Conservation (phyloP, 2,888 invertebrate species). For the Chloroclysta siterata region DNA sequence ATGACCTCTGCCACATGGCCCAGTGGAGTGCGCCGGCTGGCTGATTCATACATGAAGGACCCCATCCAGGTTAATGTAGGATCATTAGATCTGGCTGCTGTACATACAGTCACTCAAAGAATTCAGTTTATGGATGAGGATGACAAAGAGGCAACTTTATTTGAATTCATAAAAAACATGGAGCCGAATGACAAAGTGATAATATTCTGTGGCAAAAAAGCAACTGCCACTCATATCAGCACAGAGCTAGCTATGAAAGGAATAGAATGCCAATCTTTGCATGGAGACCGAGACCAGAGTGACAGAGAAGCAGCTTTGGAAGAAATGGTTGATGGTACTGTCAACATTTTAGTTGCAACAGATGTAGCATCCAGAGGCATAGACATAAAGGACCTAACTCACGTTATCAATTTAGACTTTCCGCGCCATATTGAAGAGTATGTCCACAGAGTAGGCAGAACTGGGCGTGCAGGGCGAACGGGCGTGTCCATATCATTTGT, state of each 20-base stretch:
- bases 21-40: slow-evolving; percentile 92
- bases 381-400: slow-evolving; percentile 95
- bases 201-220: slow-evolving; percentile 95
- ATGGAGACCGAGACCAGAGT: slow-evolving; percentile 93
- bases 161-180: slow-evolving; percentile 90
- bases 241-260: slow-evolving; percentile 90
- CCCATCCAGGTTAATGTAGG: slow-evolving; percentile 97
- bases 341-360: slow-evolving; percentile 95
- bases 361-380: slow-evolving; percentile 98
- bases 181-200: slow-evolving; percentile 92
- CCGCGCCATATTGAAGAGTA: slow-evolving; percentile 98
- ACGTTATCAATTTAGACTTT: slow-evolving; percentile 97
- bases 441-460: slow-evolving; percentile 97
- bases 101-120: slow-evolving; percentile 93
- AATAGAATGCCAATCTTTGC: slow-evolving; percentile 91
- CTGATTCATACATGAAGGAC: slow-evolving; percentile 93
- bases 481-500: slow-evolving; percentile 94
- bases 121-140: slow-evolving; percentile 90
- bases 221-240: slow-evolving; percentile 92
- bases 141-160: slow-evolving; percentile 87
- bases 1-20: slow-evolving; percentile 99
- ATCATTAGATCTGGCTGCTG: slow-evolving; percentile 94
- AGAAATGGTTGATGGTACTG: slow-evolving; percentile 92
- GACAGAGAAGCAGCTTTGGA: slow-evolving; percentile 93
- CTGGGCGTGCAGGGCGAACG: slow-evolving; percentile 94